Evolutionary conservation across 92 coral and sea anemone species (phyloP), one percentile per base, ranked within the genome.

Genomic region (Parazoanthus atlanticus): DNA sequence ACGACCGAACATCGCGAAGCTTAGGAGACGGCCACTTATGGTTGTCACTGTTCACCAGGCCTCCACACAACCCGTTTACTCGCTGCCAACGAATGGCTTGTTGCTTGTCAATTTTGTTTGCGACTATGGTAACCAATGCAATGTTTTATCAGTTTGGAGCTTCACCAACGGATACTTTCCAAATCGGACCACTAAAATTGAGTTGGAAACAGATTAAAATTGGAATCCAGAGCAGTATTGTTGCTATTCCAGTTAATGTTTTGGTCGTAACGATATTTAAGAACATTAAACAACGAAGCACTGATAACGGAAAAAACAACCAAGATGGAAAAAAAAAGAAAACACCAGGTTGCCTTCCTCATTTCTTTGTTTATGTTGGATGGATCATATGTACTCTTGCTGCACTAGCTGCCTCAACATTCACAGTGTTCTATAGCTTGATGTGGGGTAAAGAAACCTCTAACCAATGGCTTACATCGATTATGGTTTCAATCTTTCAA

Each of bases 61-160:
- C 98, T 64, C 98, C 96, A 36, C 96, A 93, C 54, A 88, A 90
- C 82, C 88, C 94, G 34, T 95, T 95, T 65, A 93, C 96, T 17
- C 96, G 98, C 43, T 93, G 96, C 84, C 98, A 95, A 86, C 89
- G 98, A n/a, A 69, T 93, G 84, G 92, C 98, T 23, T 95, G 98
- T 61, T 95, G 98, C 86, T 77, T 95, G 73, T 92, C 96, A 65
- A 88, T 95, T 8, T 61, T 95, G 74, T 92, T 93, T 84, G 91
- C 96, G 69, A 94, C 96, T 56, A 95, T 95, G 98, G 91, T 95
- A 26, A 91, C 94, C 23, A 95, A 93, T 71, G 98, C 96, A 49
- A 95, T 95, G 96, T 95, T 95, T 81, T 95, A 93, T 87, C 82
- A 91, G 6, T 92, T 92, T 79, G 98, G 96, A 49, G 82, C 88